Evolutionary conservation across 2,113 vertebrate species (phyloP), one percentile per base, ranked within the genome.

Genomic region (Hoplias malabaricus): DNA sequence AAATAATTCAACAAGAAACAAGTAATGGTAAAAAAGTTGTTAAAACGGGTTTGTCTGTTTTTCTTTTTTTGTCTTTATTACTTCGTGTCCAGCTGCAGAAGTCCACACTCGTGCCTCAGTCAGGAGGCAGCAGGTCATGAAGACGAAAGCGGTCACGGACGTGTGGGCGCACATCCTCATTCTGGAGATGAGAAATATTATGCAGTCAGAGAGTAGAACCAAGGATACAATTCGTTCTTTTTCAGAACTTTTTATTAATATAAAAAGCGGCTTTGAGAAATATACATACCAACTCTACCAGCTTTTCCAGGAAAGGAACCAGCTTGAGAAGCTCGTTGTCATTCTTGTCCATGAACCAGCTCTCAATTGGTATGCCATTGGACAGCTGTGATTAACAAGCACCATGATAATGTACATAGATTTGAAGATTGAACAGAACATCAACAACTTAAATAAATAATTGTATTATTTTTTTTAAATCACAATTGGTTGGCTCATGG

Each of bases 331-430:
- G 94, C 89, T 99, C 97, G 61, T 93, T 98, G 94, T 99, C 97
- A 83, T 97, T 98, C 93, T 94, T 98, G 91, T 99, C 97, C 96
- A 98, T 96, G 90, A 98, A 99, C 97, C 97, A 99, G 90, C 97
- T 99, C 89, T 99, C 97, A 91, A 99, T 98, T 84, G 97, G 97
- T 89, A 99, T 98, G 82, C 97, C 97, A 90, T 99, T 99, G 84
- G 96, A 98, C 90, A 99, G 93, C 96, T 98, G 80, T 62, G 48
- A 79, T 69, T 34, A 69, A 40, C 31, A 63, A 9, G 56, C 21
- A 40, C 36, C 8, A 4, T 11, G 9, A 9, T 0, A 1, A 56
- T 40, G 21, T 25, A 4, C 27, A 33, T 33, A 31, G 57, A 23
- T 25, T 23, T 3, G 10, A 70, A 33, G 5, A 27, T 11, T 33